Conservation (phyloP, 1,140 invertebrate species). For the Drosophila arizonae region DNA sequence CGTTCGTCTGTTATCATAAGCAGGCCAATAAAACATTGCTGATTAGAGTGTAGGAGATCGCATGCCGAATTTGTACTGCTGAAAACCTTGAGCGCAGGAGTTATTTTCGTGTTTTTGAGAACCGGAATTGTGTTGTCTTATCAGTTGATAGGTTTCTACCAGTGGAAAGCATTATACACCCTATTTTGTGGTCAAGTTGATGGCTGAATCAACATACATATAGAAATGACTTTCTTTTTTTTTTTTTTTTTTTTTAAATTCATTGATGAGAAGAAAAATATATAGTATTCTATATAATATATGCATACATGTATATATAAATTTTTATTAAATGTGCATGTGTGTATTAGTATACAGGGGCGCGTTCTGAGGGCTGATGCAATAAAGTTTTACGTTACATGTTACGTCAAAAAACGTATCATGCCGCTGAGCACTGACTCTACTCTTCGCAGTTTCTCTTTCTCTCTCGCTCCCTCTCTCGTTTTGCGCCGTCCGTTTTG, state of each 20-base stretch:
- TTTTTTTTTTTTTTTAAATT: conserved; percentile 60
- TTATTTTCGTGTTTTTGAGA: conserved; percentile 1
- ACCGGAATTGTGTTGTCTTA: conserved; percentile 33
- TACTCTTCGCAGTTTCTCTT: background rate
- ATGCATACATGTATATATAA: background rate
- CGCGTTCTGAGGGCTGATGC: conserved; percentile 28
- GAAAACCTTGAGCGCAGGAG: conserved; percentile 21
- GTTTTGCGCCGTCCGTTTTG: conserved; percentile 16
- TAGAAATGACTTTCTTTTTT: conserved; percentile 54
- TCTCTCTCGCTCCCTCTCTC: conserved; percentile 8
- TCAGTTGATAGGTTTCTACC: conserved; percentile 24
- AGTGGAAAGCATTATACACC: conserved; percentile 10
- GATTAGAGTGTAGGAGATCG: conserved; percentile 37
- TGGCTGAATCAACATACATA: conserved; percentile 7
- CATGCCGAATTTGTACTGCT: conserved; percentile 22
- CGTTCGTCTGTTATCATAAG: conserved; percentile 52
- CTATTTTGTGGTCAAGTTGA: conserved; percentile 33
- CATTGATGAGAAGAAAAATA: conserved; percentile 61
- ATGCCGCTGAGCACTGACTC: background rate
- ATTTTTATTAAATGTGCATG: background rate
- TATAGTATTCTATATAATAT: conserved; percentile 12
- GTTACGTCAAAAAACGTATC: conserved; percentile 37
- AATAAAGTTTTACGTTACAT: conserved; percentile 32
- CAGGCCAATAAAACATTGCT: conserved; percentile 47
- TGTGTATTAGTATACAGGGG: conserved; percentile 4